Evolutionary conservation across 2,113 vertebrate genomes (phyloP).

Genomic region (Anoplopoma fimbria): DNA sequence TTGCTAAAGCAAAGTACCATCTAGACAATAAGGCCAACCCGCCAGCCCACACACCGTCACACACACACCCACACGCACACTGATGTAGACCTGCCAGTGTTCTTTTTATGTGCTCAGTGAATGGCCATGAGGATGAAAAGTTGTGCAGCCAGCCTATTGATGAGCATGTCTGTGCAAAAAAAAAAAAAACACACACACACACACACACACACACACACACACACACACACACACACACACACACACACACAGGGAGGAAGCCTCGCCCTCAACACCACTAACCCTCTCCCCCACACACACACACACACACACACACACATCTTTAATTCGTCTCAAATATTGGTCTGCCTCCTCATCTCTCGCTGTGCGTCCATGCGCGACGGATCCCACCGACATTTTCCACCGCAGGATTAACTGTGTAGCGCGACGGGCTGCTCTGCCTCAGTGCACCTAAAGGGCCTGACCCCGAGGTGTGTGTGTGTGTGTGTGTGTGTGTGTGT

Average conservation of each 20-base stretch:
- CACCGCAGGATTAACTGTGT: constrained; percentile 77
- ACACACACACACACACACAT: constrained; percentile 2
- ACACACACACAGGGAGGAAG: background rate
- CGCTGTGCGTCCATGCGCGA: constrained; percentile 69
- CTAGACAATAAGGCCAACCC: constrained; percentile 47
- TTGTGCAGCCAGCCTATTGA: constrained; percentile 69
- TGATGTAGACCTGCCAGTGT: constrained; percentile 38
- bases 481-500: constrained; percentile 57
- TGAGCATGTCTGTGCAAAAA: constrained; percentile 61
- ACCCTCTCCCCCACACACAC: background rate
- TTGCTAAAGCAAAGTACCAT: constrained; percentile 46
- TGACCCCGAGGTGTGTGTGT: constrained; percentile 64
- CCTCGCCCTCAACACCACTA: background rate
- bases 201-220: constrained; percentile 20
- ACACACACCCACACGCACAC: constrained; percentile 45
- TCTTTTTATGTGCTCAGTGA: constrained; percentile 60
- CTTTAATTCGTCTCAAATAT: constrained; percentile 70
- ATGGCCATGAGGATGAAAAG: constrained; percentile 57
- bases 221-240: constrained; percentile 54
- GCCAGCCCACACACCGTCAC: constrained; percentile 56
- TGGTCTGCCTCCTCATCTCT: constrained; percentile 70
- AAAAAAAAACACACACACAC: constrained; percentile 43
- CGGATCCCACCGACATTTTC: constrained; percentile 79
- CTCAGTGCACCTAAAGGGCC: constrained; percentile 61
- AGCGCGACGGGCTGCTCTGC: constrained; percentile 64